A percentile compares a stretch with the other conserved stretches of the same genome.
These are phyloP conservation scores for Mandrillus leucophaeus DNA, from an alignment of 2,113 vertebrate species.

Conservation along the genomic window DNA sequence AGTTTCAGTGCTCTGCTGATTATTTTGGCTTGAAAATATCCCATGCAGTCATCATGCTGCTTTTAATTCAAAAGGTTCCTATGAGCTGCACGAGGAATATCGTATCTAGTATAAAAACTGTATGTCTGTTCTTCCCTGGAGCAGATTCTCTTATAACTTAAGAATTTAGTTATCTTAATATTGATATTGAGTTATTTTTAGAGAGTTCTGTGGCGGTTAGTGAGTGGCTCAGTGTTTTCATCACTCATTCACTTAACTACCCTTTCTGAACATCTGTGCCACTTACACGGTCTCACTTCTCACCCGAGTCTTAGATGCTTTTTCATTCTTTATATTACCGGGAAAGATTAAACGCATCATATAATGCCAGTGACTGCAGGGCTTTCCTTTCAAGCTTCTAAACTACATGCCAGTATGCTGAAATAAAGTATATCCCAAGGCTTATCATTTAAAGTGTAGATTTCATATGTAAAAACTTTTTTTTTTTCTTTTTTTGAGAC, in stretches of 20 bases:
- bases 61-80: background rate
- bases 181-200: background rate
- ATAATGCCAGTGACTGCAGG: background rate
- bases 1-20: background rate
- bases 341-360: background rate
- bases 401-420: background rate
- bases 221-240: background rate
- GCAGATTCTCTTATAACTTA: background rate
- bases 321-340: background rate
- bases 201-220: background rate
- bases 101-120: background rate
- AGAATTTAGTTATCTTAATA: background rate
- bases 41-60: background rate
- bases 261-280: background rate
- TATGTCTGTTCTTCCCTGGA: background rate
- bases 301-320: background rate
- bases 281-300: background rate
- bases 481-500: too few relatives aligned
- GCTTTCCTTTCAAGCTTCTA: background rate
- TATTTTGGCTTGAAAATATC: background rate
- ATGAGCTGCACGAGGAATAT: background rate
- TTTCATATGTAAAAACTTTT: background rate
- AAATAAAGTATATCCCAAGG: background rate
- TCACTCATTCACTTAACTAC: background rate
- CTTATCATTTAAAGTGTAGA: background rate